phyloP scores from a whole-genome alignment of 2,888 invertebrate genomes.

The Reticulitermes lucifugus region DNA sequence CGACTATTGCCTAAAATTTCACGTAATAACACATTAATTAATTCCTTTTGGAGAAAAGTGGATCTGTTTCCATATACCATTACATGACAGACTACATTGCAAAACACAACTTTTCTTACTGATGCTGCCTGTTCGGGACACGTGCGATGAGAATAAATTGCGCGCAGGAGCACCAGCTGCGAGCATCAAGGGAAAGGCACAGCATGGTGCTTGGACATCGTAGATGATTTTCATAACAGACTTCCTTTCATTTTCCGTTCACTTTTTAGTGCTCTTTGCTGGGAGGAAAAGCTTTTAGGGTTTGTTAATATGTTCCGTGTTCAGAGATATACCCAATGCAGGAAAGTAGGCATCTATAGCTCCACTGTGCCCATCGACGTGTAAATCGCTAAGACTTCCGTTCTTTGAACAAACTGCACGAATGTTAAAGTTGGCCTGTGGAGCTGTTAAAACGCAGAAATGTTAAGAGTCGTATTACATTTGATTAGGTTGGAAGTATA shows the following conservation, averaged over 20 bases:
- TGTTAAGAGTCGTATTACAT: too few species aligned
- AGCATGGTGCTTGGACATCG: neutral
- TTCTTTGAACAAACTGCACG: too few species aligned
- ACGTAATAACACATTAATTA: too few species aligned
- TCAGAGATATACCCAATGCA: neutral
- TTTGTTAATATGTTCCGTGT: neutral
- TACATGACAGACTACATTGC: neutral
- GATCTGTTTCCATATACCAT: neutral
- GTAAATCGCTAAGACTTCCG: too few species aligned
- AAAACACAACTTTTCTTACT: neutral
- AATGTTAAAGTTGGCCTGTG: too few species aligned
- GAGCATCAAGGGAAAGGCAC: neutral
- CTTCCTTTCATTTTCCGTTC: neutral
- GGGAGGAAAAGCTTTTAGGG: neutral
- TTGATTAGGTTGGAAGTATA: too few species aligned
- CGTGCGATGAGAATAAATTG: neutral
- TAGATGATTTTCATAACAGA: neutral
- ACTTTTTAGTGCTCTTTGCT: neutral
- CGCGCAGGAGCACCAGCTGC: neutral
- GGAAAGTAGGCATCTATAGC: too few species aligned
- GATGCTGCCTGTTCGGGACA: neutral
- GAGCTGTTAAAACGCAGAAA: too few species aligned
- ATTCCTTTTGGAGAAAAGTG: neutral
- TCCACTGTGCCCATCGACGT: too few species aligned
- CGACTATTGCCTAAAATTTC: too few species aligned